Evolutionary conservation across 1,140 invertebrate species (phyloP), one percentile per base, ranked within the genome.

Genomic region (Andrena cerasifolii): DNA sequence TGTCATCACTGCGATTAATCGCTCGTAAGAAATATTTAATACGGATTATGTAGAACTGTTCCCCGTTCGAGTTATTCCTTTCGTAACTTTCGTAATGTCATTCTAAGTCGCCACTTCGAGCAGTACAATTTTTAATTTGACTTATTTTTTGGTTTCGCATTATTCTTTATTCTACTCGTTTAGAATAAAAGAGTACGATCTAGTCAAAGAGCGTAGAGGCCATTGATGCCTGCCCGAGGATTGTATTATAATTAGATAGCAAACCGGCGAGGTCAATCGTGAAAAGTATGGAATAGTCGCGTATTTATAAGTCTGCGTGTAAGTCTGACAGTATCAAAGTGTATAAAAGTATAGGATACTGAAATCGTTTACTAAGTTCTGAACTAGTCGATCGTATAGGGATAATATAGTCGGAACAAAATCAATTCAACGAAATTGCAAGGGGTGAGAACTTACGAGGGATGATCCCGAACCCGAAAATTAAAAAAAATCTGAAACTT

Each of bases 111-210:
- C 24, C 18, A 1, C 3, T 40, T 40, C 3, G 10, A 40, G 21
- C 8, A 14, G 2, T 24, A 5, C 6, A 81, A 65, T 61, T 79
- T 87, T 87, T 62, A 59, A 47, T 89, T 90, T 16, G 2, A 65
- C 40, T 88, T 88, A 78, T 84, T 66, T 88, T 88, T 90, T 58
- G 78, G 81, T 89, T 86, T 63, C 59, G 47, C 54, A 79, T 90
- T 91, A 86, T 89, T 72, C 71, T 61, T 87, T 86, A 83, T 90
- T 89, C 85, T 86, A 82, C 58, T 80, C 18, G 53, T 43, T 76
- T 86, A 77, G 87, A 89, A 85, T 86, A 85, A 83, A 87, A 86
- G 90, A 92, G 90, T 91, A 88, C 82, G 61, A 73, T 92, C 88
- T 92, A 91, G 90, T 91, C 89, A 70, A 89, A 89, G 87, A 81